Base-by-base conservation (phyloP, 2,888 invertebrate genomes). In the Biston betularia region DNA sequence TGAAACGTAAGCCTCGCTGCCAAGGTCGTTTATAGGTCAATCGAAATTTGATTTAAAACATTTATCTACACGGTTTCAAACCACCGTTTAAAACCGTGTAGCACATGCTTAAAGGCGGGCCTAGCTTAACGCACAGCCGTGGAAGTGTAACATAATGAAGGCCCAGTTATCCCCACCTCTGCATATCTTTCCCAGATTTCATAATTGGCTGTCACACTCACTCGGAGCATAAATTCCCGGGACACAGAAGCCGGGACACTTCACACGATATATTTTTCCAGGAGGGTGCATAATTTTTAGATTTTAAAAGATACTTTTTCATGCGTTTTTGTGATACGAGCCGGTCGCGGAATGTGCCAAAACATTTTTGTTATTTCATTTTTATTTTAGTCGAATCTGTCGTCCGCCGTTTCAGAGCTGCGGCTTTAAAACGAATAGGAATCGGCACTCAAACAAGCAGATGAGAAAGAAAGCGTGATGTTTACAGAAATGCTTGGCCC, bases 191-290 rank as follows among this genome's bases (percentile, higher is more conserved):
- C 71, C 70, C 67, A 75, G 75, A 74, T 78, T 80, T 74, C 72
- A 76, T 80, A 77, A 82, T 81, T 77, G 76, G 73, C 76, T 69
- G 78, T 79, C 82, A 81, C 73, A 76, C 74, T 69, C 82, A 80
- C 71, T 66, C 74, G 64, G 62, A 60, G 62, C 66, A 73, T 70
- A 71, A 76, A 76, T 71, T 70, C 62, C 65, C 65, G 69, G 75
- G 48, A 70, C 58, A 70, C 55, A 12, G 69, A 56, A 63, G 24
- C 73, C 69, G 59, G 68, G 63, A 70, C 65, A 69, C 60, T 67
- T 33, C 66, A 65, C 65, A 6, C 63, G 61, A 53, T 69, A 70
- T 69, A 72, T 66, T 57, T 70, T 71, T 57, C 58, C 59, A 50
- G 46, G 62, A 65, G 71, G 65, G 63, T 63, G 65, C 65, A 68